These are phyloP conservation scores for Anarsia innoxiella DNA, from an alignment of 2,888 invertebrate genomes.

Conservation along the genomic window DNA sequence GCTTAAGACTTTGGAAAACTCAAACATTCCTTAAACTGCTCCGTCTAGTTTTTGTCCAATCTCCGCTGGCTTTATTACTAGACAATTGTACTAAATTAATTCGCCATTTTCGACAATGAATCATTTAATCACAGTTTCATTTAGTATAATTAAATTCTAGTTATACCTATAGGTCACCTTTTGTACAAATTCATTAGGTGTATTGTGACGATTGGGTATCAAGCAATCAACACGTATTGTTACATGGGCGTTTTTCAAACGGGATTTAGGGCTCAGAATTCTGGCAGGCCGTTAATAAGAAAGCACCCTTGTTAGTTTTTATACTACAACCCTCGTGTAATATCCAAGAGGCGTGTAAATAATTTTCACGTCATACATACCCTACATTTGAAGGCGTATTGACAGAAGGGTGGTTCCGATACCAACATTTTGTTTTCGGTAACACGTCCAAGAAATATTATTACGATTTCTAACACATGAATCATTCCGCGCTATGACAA, in stretches of 20 bases:
- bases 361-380: slow-evolving; percentile 27
- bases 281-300: slow-evolving; percentile 67
- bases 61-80: no score
- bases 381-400: slow-evolving; percentile 14
- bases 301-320: slow-evolving; percentile 66
- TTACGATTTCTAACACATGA: no score
- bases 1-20: no score
- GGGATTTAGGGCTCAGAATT: slow-evolving; percentile 53
- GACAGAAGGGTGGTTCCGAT: slow-evolving; percentile 1
- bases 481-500: no score
- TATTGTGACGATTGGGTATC: slow-evolving; percentile 7
- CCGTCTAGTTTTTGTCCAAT: no score
- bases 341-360: slow-evolving; percentile 46
- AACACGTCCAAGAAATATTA: no score
- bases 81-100: no score
- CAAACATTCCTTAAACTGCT: no score
- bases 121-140: no score
- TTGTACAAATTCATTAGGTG: background rate
- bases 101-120: no score
- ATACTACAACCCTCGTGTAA: slow-evolving; percentile 48
- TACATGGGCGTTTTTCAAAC: slow-evolving; percentile 45
- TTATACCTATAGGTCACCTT: no score
- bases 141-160: no score
- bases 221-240: slow-evolving; percentile 33
- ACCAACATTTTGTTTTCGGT: slow-evolving; percentile 2